Conservation (phyloP, 2,888 invertebrate species). For the Macropis europaea region DNA sequence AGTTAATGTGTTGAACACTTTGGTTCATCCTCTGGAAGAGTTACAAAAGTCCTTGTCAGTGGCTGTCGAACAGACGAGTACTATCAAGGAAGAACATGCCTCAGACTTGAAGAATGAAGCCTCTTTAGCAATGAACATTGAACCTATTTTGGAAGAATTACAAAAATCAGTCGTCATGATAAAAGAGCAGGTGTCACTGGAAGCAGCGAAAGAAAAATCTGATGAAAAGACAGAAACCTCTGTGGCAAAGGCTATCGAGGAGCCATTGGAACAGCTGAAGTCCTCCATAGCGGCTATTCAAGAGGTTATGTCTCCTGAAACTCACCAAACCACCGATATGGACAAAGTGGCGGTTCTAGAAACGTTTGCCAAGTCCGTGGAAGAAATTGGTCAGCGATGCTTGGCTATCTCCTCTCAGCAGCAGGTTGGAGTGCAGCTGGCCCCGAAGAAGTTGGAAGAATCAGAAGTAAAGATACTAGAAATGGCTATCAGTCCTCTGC, state of each 20-base stretch:
- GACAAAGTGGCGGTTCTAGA: constrained; percentile 67
- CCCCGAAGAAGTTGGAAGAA: constrained; percentile 19
- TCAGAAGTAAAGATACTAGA: constrained; percentile 37
- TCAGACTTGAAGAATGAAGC: constrained; percentile 16
- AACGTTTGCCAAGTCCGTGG: constrained; percentile 74
- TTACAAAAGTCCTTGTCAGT: constrained; percentile 50
- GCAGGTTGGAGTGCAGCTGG: constrained; percentile 68
- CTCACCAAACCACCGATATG: background rate
- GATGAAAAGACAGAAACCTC: constrained; percentile 5
- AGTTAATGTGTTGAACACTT: constrained; percentile 11
- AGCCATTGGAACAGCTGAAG: constrained; percentile 63
- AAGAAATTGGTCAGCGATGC: constrained; percentile 41
- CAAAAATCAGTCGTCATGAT: constrained; percentile 32
- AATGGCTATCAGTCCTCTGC: constrained; percentile 46
- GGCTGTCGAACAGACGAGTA: constrained; percentile 51
- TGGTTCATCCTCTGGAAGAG: constrained; percentile 41
- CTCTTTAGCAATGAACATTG: constrained; percentile 12
- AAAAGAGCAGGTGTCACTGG: constrained; percentile 20
- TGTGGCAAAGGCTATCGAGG: constrained; percentile 51
- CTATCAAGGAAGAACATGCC: constrained; percentile 39
- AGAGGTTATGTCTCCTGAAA: constrained; percentile 17
- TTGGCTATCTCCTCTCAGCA: constrained; percentile 44
- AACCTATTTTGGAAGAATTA: constrained; percentile 34
- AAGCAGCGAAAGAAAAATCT: constrained; percentile 12
- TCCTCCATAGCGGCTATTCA: constrained; percentile 38